Base-by-base conservation (phyloP, 2,797 vertebrate species). In the Semaprochilodus insignis region DNA sequence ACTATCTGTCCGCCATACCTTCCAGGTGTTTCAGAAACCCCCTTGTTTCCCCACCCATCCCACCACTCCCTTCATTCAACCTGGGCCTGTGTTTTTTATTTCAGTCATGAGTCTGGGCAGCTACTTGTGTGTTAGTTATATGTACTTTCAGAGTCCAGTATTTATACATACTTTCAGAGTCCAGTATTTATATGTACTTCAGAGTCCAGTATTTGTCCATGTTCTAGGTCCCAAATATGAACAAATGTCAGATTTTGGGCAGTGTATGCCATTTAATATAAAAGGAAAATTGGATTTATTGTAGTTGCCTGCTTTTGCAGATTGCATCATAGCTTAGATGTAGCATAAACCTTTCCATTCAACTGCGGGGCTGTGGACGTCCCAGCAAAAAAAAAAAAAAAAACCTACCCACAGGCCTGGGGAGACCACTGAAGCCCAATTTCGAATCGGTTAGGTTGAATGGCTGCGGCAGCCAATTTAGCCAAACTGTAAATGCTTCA, bases 381-480 rank as follows among this genome's bases (percentile, higher is more conserved):
- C 40, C 14, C 62, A 31, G 62, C 62, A 31, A 31, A 31, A 31
- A 10, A 10, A 8, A 44, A 2, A 15, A 15, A 7, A 63, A 13
- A 31, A 0, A 63, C 25, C n/a, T 27, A 14, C 2, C 23, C 6
- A 52, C 16, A 54, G 23, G 16, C 6, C 71, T 54, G 48, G 1
- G 16, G 19, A 34, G 3, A 4, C 34, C 15, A 52, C 0, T 25
- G 52, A 27, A 52, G 23, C 23, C 48, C 15, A 34, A 2, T 19
- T 73, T 55, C 21, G 25, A 55, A 34, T 5, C 7, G 2, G 3
- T 0, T 57, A 67, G 19, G 7, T 21, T 36, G 17, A 21, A 3
- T 67, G 7, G 31, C 19, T 54, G 70, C 51, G 71, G 3, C 71
- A 55, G 71, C 54, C 55, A 55, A 55, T 73, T 31, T 19, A 73